Evolutionary conservation across 2,888 invertebrate genomes (phyloP).

Genomic region (Athalia circularis): DNA sequence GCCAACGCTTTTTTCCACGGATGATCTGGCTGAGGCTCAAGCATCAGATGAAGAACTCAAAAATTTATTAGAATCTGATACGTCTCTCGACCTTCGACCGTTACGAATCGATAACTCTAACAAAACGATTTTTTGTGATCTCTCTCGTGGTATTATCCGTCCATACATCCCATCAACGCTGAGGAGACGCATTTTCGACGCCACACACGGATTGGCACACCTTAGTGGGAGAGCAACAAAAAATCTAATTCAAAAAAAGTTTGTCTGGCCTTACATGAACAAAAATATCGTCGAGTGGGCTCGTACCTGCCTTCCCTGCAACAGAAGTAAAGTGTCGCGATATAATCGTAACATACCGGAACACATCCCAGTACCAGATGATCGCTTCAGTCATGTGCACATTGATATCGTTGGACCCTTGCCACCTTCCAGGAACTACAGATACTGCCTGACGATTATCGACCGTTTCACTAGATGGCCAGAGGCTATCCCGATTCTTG

Average conservation of each 20-base stretch:
- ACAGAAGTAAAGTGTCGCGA: conserved; percentile 60
- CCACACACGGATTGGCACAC: conserved; percentile 49
- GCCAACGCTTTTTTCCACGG: too few species aligned
- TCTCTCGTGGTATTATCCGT: conserved; percentile 49
- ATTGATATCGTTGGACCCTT: conserved; percentile 66
- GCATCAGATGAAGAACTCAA: too few species aligned
- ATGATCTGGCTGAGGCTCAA: too few species aligned
- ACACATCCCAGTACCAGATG: conserved; percentile 54
- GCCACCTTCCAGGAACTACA: conserved; percentile 57
- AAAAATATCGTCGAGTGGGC: conserved; percentile 61
- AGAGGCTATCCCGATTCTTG: conserved; percentile 54
- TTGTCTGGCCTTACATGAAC: conserved; percentile 60
- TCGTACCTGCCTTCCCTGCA: conserved; percentile 62
- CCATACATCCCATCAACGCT: conserved; percentile 54
- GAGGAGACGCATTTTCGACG: conserved; percentile 51
- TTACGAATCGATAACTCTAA: conserved; percentile 8
- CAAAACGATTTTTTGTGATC: conserved; percentile 48
- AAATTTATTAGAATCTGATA: too few species aligned
- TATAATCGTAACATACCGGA: conserved; percentile 56
- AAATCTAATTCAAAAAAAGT: conserved; percentile 55
- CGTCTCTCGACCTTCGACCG: background rate
- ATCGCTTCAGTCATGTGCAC: conserved; percentile 65
- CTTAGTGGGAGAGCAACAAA: conserved; percentile 53
- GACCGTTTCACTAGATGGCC: conserved; percentile 61
- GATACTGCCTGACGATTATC: conserved; percentile 66